Evolutionary conservation across 2,113 vertebrate genomes (phyloP).

Genomic region (Struthio camelus): DNA sequence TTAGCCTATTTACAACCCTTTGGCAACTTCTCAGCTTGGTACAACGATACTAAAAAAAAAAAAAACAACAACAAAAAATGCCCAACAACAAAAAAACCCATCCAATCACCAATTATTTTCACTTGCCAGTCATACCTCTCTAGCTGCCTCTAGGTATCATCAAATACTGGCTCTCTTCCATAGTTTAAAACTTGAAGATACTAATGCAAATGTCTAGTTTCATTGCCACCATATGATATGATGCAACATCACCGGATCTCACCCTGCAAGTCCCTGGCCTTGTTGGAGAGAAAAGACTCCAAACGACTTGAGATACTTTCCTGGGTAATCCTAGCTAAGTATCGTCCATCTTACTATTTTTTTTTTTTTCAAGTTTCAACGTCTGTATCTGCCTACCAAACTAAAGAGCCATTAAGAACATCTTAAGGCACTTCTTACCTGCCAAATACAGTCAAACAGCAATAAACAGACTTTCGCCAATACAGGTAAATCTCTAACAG

Average conservation of each 20-base stretch:
- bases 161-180: neutral
- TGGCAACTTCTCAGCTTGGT: neutral
- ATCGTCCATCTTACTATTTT: neutral
- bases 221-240: rapidly evolving
- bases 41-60: neutral
- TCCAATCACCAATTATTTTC: neutral
- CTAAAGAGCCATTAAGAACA: neutral
- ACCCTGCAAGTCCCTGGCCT: neutral
- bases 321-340: neutral
- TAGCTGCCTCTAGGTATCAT: neutral
- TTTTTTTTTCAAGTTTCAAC: neutral
- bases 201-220: neutral
- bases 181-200: neutral
- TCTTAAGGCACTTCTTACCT: neutral
- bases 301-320: neutral
- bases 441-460: neutral
- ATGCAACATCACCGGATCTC: neutral
- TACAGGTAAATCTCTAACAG: neutral
- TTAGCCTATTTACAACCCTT: neutral
- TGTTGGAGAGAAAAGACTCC: neutral
- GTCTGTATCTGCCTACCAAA: neutral
- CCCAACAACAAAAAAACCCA: rapidly evolving
- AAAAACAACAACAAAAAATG: no score
- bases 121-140: neutral
- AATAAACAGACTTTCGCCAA: neutral